phyloP scores from a whole-genome alignment of 1,140 invertebrate genomes.

The Drosophila takahashii region DNA sequence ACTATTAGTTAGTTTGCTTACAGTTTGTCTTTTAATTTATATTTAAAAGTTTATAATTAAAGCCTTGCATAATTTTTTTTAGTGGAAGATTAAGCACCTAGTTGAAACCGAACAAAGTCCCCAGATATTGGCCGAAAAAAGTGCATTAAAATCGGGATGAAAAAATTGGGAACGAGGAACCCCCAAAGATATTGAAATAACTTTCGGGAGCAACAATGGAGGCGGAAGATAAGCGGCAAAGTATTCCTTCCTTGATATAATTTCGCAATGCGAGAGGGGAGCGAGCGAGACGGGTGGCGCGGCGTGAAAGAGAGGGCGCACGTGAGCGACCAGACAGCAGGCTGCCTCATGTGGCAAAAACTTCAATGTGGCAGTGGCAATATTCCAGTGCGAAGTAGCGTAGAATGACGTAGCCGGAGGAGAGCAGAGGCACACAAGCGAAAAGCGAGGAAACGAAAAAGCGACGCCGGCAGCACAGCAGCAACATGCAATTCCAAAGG shows the following conservation, averaged over 20 bases:
- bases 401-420: conserved; percentile 71
- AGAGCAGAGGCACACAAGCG: conserved; percentile 55
- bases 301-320: conserved; percentile 38
- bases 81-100: conserved; percentile 12
- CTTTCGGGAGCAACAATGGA: conserved; percentile 43
- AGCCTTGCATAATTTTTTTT: not conserved
- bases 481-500: conserved; percentile 83
- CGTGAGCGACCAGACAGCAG: conserved; percentile 58
- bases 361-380: conserved; percentile 13
- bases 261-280: conserved; percentile 53
- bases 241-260: conserved; percentile 67
- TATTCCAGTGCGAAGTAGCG: conserved; percentile 67
- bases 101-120: conserved; percentile 7
- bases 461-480: conserved; percentile 35
- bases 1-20: too few species aligned
- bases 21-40: too few species aligned
- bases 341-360: conserved; percentile 58
- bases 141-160: conserved; percentile 13
- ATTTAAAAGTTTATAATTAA: too few species aligned
- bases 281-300: not conserved
- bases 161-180: conserved; percentile 7
- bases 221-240: conserved; percentile 64
- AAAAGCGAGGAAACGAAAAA: too few species aligned
- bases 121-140: conserved; percentile 15
- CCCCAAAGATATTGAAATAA: conserved; percentile 73